phyloP scores from a whole-genome alignment of 2,888 invertebrate genomes.

The Chorisops tibialis region DNA sequence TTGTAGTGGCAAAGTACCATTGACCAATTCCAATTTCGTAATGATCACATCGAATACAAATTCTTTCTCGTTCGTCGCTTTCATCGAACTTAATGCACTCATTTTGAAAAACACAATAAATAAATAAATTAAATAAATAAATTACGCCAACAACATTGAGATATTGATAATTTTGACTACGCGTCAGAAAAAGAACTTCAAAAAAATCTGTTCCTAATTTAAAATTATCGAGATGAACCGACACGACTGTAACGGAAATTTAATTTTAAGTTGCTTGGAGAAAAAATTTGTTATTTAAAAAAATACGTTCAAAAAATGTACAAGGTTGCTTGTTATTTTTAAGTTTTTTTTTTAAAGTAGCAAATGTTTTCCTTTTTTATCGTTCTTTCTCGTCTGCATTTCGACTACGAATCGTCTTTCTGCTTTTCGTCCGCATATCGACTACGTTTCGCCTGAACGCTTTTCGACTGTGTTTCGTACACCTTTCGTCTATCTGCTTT shows the following conservation, averaged over 20 bases:
- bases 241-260: neutral
- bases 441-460: too few relatives aligned
- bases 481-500: too few relatives aligned
- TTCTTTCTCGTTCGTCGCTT: conserved; percentile 15
- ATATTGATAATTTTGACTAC: neutral
- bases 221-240: neutral
- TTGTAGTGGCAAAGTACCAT: neutral
- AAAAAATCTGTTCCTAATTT: neutral
- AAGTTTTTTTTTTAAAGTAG: too few relatives aligned
- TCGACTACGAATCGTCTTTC: too few relatives aligned
- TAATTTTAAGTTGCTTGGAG: neutral
- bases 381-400: too few relatives aligned
- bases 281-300: neutral
- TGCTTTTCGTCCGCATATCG: too few relatives aligned
- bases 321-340: too few relatives aligned
- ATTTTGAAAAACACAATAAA: neutral
- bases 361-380: too few relatives aligned
- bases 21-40: conserved; percentile 19
- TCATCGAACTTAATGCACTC: conserved; percentile 5
- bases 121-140: neutral
- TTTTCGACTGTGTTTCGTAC: too few relatives aligned
- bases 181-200: neutral
- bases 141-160: neutral
- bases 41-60: conserved; percentile 25
- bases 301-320: too few relatives aligned